Conservation (phyloP, 2,113 vertebrate genomes). For the Epinephelus cyanopodus region DNA sequence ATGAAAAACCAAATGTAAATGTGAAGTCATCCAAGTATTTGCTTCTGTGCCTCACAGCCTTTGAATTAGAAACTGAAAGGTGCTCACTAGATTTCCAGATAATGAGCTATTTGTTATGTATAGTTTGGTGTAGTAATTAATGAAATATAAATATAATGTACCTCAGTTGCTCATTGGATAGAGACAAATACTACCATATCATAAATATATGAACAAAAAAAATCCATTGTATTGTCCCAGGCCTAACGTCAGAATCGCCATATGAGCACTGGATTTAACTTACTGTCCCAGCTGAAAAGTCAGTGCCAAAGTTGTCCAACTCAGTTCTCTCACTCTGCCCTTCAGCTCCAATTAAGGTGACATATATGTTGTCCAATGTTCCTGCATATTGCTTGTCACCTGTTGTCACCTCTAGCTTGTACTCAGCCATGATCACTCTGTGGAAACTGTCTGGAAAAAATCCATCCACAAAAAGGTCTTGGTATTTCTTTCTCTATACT, state of each 20-base stretch:
- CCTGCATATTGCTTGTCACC: conserved; percentile 59
- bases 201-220: neutral
- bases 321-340: conserved; percentile 67
- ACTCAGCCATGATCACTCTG: conserved; percentile 57
- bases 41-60: neutral
- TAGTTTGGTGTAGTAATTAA: too few species aligned
- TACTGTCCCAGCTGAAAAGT: conserved; percentile 64
- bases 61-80: neutral
- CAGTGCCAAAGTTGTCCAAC: conserved; percentile 56
- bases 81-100: neutral
- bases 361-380: conserved; percentile 67
- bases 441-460: neutral
- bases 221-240: neutral
- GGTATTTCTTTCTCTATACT: too few species aligned
- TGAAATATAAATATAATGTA: neutral
- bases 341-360: conserved; percentile 70
- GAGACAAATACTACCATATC: neutral
- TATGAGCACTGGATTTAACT: conserved; percentile 26
- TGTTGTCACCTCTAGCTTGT: conserved; percentile 74
- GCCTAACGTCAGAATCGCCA: neutral
- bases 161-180: neutral
- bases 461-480: too few species aligned
- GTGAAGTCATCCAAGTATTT: neutral
- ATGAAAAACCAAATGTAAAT: neutral
- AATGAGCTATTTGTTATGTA: neutral